These are phyloP conservation scores for Hydrozoanthus gracilis DNA, from an alignment of 92 coral and sea anemone genomes.

Conservation along the genomic window DNA sequence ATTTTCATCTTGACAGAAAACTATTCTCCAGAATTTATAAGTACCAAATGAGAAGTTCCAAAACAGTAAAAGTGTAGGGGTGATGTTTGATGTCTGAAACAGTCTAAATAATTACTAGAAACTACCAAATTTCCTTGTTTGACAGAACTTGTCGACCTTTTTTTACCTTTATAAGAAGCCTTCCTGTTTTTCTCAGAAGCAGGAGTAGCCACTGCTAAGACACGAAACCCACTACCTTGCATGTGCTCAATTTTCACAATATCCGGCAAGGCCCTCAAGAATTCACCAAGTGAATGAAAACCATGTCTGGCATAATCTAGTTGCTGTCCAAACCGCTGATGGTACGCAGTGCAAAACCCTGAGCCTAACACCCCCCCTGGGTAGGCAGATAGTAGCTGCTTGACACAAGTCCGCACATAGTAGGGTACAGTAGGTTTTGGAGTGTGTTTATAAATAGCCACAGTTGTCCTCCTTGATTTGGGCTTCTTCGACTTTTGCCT, in stretches of 20 bases:
- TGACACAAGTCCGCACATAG: constrained; percentile 73
- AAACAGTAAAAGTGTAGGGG: neutral
- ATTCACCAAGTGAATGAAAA: constrained; percentile 70
- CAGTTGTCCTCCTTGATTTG: constrained; percentile 76
- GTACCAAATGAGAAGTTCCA: neutral
- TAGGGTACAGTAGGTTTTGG: constrained; percentile 76
- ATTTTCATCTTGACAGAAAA: too few species aligned
- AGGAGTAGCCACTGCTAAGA: constrained; percentile 43
- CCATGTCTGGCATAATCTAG: constrained; percentile 72
- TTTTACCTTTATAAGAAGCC: constrained; percentile 6
- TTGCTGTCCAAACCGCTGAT: constrained; percentile 75
- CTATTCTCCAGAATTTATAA: too few species aligned
- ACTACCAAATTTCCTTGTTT: too few species aligned
- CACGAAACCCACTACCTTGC: constrained; percentile 75
- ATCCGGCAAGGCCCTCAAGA: constrained; percentile 75
- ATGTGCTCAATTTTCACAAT: constrained; percentile 66
- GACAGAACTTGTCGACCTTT: neutral
- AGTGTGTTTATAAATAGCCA: constrained; percentile 60
- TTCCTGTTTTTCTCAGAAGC: neutral
- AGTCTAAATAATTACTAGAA: too few species aligned
- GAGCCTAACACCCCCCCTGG: constrained; percentile 90
- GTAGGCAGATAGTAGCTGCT: constrained; percentile 73
- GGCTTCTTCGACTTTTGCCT: constrained; percentile 76
- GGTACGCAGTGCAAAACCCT: constrained; percentile 67
- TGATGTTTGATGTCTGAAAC: neutral